These are phyloP conservation scores for Nyctibius bracteatus DNA, from an alignment of 2,113 vertebrate species.

Conservation along the genomic window DNA sequence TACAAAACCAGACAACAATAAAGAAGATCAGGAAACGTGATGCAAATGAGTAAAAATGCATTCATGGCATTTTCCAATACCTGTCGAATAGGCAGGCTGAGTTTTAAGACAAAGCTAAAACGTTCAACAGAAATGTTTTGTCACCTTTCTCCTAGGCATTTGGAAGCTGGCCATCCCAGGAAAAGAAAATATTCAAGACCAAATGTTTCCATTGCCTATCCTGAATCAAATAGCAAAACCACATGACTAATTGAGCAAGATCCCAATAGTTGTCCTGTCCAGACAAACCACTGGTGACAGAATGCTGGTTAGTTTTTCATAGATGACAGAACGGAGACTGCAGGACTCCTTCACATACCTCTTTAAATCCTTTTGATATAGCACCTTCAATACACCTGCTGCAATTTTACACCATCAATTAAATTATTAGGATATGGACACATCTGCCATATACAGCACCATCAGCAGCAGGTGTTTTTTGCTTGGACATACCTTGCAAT, in stretches of 20 bases:
- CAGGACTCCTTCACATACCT: not conserved
- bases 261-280: not conserved
- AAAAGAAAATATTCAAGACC: slow-evolving; percentile 42
- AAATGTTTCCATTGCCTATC: not conserved
- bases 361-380: not conserved
- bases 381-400: not conserved
- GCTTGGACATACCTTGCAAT: not conserved
- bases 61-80: not conserved
- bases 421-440: not conserved
- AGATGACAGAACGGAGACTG: not conserved
- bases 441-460: not conserved
- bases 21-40: not conserved
- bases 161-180: not conserved
- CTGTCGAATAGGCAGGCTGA: not conserved
- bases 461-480: not conserved
- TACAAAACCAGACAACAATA: not conserved
- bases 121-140: not conserved
- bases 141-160: not conserved
- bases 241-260: not conserved
- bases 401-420: not conserved
- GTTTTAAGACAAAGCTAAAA: slow-evolving; percentile 1
- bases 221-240: not conserved
- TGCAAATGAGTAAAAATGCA: not conserved
- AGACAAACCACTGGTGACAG: not conserved
- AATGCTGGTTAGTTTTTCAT: not conserved